Conservation (phyloP, 2,888 invertebrate genomes). For the Flabesymbios commensalis region DNA sequence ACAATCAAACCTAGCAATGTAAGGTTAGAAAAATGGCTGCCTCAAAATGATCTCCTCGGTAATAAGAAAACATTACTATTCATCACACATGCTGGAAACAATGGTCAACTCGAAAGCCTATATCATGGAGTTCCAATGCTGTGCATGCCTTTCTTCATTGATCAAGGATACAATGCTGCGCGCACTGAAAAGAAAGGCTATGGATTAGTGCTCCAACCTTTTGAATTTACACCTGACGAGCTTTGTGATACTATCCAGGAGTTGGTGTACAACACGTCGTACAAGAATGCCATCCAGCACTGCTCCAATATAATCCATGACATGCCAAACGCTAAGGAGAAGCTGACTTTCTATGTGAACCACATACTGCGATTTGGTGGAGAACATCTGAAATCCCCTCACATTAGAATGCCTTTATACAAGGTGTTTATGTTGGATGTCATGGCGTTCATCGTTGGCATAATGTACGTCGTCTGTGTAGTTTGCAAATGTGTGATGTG, state of each 20-base stretch:
- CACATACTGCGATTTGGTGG: too few relatives aligned
- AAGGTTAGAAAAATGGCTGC: constrained; percentile 6
- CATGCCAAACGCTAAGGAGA: too few relatives aligned
- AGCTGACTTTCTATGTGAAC: too few relatives aligned
- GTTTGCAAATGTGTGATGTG: too few relatives aligned
- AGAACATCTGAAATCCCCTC: too few relatives aligned
- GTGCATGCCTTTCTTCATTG: constrained; percentile 3
- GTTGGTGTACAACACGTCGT: too few relatives aligned
- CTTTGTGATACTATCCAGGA: neutral
- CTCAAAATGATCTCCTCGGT: constrained; percentile 20
- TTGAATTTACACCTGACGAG: neutral
- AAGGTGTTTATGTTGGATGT: too few relatives aligned
- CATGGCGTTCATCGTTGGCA: too few relatives aligned
- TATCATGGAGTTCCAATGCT: constrained; percentile 17
- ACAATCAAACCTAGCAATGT: constrained; percentile 1
- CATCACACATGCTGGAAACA: constrained; percentile 14
- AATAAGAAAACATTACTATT: constrained; percentile 1
- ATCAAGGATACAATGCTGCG: constrained; percentile 8
- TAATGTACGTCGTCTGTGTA: too few relatives aligned
- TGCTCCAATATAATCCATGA: too few relatives aligned
- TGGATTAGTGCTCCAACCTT: neutral
- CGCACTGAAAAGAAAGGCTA: neutral
- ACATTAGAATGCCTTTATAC: too few relatives aligned
- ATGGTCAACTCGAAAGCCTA: constrained; percentile 11
- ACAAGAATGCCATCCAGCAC: too few relatives aligned